Evolutionary conservation across 2,888 invertebrate species (phyloP).

Genomic region (Rhamphomyia laevipes): DNA sequence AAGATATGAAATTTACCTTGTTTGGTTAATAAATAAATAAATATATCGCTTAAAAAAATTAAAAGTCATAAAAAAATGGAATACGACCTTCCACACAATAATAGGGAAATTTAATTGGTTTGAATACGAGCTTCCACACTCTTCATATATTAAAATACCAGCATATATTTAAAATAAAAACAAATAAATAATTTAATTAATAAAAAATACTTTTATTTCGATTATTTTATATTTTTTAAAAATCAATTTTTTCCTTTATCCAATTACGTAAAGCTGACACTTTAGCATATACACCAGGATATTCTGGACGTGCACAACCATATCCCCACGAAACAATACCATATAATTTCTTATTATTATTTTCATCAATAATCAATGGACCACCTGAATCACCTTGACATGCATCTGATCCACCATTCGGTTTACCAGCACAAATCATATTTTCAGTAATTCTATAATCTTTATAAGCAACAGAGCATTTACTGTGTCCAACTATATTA

Average conservation of each 20-base stretch:
- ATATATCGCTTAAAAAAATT: no score
- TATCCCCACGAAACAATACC: constrained; percentile 11
- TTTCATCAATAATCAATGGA: constrained; percentile 4
- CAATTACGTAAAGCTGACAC: constrained; percentile 3
- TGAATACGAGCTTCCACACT: no score
- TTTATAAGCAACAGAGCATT: constrained; percentile 23
- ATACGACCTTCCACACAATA: no score
- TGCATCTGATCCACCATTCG: constrained; percentile 29
- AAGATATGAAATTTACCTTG: no score
- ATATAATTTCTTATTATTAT: neutral
- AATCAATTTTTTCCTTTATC: constrained; percentile 5
- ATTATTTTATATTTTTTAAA: neutral
- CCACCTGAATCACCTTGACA: constrained; percentile 12
- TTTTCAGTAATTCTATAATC: neutral
- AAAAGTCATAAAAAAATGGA: no score
- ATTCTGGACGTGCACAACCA: constrained; percentile 7
- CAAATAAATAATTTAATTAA: no score
- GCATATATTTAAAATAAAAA: no score
- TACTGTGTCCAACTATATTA: neutral
- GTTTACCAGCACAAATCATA: constrained; percentile 40
- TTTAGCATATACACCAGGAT: constrained; percentile 11
- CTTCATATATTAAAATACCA: no score
- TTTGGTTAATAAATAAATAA: no score
- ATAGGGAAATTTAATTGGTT: no score
- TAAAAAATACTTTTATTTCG: no score